phyloP scores from a whole-genome alignment of 2,888 invertebrate species.

The Ochropleura leucogaster region DNA sequence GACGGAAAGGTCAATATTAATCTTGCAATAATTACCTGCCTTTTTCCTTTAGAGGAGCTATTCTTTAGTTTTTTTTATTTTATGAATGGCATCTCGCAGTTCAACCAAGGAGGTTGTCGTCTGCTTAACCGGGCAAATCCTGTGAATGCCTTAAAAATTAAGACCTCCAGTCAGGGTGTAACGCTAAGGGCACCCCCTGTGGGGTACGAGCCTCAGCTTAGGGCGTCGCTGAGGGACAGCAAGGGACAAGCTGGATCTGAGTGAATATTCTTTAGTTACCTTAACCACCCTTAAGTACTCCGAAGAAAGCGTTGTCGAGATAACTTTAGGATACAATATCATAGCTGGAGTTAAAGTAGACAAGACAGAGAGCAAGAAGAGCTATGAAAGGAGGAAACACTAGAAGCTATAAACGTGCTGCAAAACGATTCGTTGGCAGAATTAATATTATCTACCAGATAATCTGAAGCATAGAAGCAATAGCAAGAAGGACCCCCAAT shows the following conservation, averaged over 20 bases:
- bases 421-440: not conserved
- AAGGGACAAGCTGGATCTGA: too few species aligned
- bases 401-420: not conserved
- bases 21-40: not conserved
- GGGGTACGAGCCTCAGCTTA: too few species aligned
- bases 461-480: not conserved
- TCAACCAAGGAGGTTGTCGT: too few species aligned
- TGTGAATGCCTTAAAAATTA: too few species aligned
- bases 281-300: not conserved
- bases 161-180: too few species aligned
- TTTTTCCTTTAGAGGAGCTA: too few species aligned
- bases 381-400: not conserved
- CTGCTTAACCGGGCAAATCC: too few species aligned
- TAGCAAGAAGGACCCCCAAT: not conserved
- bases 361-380: not conserved
- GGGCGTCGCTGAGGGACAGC: too few species aligned
- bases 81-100: too few species aligned
- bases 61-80: too few species aligned
- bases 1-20: conserved; percentile 5
- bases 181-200: too few species aligned
- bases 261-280: too few species aligned
- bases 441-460: not conserved
- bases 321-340: not conserved
- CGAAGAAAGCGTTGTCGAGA: not conserved
- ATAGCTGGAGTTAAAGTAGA: not conserved